Base-by-base conservation (phyloP, 2,888 invertebrate species). In the Mayetiola destructor region DNA sequence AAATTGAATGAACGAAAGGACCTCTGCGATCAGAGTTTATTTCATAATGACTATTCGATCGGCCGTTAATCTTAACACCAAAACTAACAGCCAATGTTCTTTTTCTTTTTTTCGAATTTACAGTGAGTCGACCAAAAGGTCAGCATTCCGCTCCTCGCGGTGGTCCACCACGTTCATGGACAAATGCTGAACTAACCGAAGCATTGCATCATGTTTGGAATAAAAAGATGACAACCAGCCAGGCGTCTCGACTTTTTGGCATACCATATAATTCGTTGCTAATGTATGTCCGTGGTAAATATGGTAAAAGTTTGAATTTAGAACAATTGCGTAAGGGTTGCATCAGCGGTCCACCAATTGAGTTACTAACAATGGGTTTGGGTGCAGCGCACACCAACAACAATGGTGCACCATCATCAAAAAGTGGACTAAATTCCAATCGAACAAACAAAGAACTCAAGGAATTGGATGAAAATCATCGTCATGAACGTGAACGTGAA, bases 141-240 rank as follows among this genome's bases (percentile, higher is more conserved):
- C 91, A 91, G 67, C 91, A 91, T 74, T 88, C 88, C 65, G 90
- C 91, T 37, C 90, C 90, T 23, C 77, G 91, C 63, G 90, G 91
- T 23, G 91, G 91, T 12, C 91, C 91, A 12, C 91, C 91, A 1
- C 78, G 91, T 57, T 91, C 91, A 1, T 91, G 91, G 91, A 91
- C 90, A 60, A 91, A 91, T 73, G 88, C 88, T 36, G 91, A 91
- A 67, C 77, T 91, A 56, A 91, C 91, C 56, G 88, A 90, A 73
- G 91, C 91, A 2, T 77, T 91, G 56, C 89, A 89, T 67, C 89
- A 90, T 72, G 91, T 91, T n/a, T 91, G 91, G 91, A 90, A 90
- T 73, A 90, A 91, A 68, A 90, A 89, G 70, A 91, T 91, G 89
- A 91, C 91, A 61, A 91, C 91, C 48, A 89, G 89, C 66, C 89